phyloP scores from a whole-genome alignment of 2,888 invertebrate species.

The Tipula vernalis region DNA sequence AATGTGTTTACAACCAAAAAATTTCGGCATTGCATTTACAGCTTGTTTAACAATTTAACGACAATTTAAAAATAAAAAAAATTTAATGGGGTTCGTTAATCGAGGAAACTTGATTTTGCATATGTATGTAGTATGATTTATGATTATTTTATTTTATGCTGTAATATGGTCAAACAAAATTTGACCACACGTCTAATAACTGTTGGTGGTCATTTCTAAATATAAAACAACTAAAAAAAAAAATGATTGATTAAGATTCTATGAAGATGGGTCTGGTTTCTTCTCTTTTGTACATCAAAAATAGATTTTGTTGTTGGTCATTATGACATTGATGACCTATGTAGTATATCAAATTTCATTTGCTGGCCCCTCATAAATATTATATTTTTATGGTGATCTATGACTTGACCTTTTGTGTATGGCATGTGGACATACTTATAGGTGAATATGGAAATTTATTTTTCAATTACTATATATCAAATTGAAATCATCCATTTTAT shows the following conservation, averaged over 20 bases:
- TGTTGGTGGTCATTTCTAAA: background rate
- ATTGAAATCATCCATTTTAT: background rate
- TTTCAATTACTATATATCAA: background rate
- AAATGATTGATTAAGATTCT: background rate
- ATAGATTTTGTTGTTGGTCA: background rate
- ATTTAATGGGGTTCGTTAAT: background rate
- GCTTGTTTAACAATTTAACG: slow-evolving; percentile 4
- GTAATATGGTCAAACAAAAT: background rate
- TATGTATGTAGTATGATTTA: background rate
- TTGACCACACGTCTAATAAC: background rate
- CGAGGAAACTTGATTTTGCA: background rate
- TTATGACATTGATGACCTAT: background rate
- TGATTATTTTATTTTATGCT: background rate
- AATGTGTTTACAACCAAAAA: background rate
- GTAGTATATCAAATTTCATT: background rate
- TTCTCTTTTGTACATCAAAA: background rate
- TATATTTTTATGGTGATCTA: background rate
- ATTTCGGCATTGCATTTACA: background rate
- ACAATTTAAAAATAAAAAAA: background rate
- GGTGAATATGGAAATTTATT: background rate
- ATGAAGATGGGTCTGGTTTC: background rate
- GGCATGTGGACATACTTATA: background rate
- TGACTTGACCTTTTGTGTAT: background rate
- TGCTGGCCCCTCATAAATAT: background rate
- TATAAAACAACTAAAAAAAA: background rate